Percentiles rank a stretch among this genome's conserved stretches.
Evolutionary conservation across 2,113 vertebrate genomes (phyloP).

Genomic region (Cephalopterus ornatus): DNA sequence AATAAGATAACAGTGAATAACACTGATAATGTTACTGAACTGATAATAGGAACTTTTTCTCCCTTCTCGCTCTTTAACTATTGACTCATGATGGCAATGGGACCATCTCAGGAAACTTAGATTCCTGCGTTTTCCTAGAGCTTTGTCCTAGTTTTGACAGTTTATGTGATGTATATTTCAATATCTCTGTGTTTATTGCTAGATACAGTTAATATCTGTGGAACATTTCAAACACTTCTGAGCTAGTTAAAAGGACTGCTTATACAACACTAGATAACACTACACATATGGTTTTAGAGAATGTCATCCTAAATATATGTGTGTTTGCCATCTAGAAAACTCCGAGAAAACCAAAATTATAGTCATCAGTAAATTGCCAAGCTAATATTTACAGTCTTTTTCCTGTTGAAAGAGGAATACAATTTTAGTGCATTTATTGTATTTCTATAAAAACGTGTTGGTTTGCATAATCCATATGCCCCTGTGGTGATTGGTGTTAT

Average conservation of each 20-base stretch:
- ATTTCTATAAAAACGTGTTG: not conserved
- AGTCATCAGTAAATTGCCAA: not conserved
- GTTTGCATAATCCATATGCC: not conserved
- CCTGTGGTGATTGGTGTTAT: not conserved
- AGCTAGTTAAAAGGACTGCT: not conserved
- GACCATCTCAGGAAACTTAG: not conserved
- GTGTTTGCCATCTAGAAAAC: not conserved
- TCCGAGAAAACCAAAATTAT: not conserved
- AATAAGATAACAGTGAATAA: not conserved
- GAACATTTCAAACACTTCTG: not conserved
- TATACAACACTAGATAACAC: not conserved
- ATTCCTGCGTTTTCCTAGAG: not conserved
- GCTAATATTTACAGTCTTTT: not conserved
- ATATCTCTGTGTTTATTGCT: rapidly evolving
- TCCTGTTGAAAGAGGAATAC: not conserved
- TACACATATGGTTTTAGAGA: not conserved
- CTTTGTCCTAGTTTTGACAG: not conserved
- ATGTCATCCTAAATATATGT: not conserved
- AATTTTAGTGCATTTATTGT: not conserved
- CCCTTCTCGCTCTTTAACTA: not conserved
- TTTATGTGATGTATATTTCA: not conserved
- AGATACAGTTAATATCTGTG: not conserved
- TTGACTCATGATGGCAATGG: rapidly evolving
- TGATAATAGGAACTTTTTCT: not conserved
- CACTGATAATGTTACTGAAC: not conserved